Percentiles rank a stretch among this genome's conserved stretches.
Conservation (phyloP, 2,888 invertebrate species). For the Patella ulyssiponensis region DNA sequence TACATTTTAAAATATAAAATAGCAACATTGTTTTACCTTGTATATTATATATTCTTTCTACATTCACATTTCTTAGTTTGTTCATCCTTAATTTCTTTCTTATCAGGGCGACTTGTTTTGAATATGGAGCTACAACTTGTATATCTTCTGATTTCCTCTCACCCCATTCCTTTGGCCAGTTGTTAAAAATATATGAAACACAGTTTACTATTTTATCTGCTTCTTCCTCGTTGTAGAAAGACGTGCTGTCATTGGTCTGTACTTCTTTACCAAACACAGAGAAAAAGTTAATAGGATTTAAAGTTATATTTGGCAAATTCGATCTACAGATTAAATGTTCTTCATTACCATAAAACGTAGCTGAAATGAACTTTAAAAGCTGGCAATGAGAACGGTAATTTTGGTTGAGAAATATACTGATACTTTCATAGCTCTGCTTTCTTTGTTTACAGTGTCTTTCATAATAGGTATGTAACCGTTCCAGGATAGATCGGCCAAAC, state of each 20-base stretch:
- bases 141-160: constrained; percentile 51
- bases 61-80: constrained; percentile 51
- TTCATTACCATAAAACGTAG: constrained; percentile 67
- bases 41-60: constrained; percentile 63
- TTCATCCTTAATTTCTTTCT: constrained; percentile 50
- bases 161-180: constrained; percentile 69
- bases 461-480: constrained; percentile 63
- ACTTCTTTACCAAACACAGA: constrained; percentile 52
- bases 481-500: constrained; percentile 65
- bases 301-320: constrained; percentile 65
- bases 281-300: neutral
- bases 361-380: constrained; percentile 67
- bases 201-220: constrained; percentile 63
- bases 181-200: constrained; percentile 57
- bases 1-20: too few relatives aligned
- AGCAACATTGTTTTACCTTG: constrained; percentile 54
- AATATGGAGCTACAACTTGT: constrained; percentile 65
- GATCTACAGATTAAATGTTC: constrained; percentile 56
- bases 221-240: constrained; percentile 67
- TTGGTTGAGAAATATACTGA: constrained; percentile 62
- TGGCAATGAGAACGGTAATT: constrained; percentile 69
- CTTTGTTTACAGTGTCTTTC: constrained; percentile 41
- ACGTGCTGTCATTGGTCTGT: constrained; percentile 60
- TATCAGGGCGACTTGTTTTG: constrained; percentile 63
- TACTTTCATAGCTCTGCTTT: constrained; percentile 29